Evolutionary conservation across 2,113 vertebrate genomes (phyloP).

Genomic region (Acanthisitta chloris): DNA sequence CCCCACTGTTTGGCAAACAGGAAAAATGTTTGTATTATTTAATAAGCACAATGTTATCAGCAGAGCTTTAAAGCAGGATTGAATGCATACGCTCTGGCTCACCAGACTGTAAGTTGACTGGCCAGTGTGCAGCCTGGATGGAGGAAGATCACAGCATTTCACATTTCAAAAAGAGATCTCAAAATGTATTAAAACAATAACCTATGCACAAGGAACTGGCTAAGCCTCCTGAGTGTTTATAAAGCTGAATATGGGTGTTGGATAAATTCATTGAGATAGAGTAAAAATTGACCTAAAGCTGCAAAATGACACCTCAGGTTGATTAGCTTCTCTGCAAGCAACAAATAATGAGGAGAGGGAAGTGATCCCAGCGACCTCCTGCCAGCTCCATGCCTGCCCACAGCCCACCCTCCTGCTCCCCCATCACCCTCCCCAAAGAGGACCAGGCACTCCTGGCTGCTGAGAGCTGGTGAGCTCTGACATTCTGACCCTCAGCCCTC

Average conservation of each 20-base stretch:
- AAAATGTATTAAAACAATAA: neutral
- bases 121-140: neutral
- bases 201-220: neutral
- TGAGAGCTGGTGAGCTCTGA: accelerated
- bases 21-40: slow-evolving; percentile 37
- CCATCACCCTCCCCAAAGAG: neutral
- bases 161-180: neutral
- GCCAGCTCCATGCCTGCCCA: neutral
- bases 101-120: neutral
- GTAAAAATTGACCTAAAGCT: neutral
- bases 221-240: neutral
- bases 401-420: neutral
- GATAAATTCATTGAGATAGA: neutral
- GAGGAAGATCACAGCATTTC: neutral
- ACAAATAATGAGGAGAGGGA: neutral
- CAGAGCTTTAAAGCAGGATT: neutral
- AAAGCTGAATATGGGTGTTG: neutral
- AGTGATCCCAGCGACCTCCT: neutral
- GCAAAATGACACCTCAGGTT: neutral
- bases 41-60: neutral
- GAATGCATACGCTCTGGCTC: neutral
- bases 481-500: neutral
- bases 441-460: neutral
- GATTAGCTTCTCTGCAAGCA: neutral
- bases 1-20: slow-evolving; percentile 26